Conservation (phyloP, 2,113 vertebrate genomes). For the Lipophrys pholis region DNA sequence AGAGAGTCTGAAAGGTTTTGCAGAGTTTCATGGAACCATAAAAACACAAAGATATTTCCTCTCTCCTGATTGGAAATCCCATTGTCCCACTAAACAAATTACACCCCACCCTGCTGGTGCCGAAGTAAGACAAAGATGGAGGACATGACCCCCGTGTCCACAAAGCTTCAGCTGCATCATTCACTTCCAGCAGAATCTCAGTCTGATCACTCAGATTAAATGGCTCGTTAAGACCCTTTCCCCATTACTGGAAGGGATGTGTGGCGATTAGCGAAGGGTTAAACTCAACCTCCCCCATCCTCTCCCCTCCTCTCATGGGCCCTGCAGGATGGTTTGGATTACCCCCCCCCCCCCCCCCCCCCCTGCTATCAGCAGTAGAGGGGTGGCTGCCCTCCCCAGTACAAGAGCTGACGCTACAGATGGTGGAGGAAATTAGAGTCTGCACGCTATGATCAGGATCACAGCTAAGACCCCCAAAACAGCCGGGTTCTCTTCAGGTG, state of each 20-base stretch:
- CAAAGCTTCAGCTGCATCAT: not conserved
- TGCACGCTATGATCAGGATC: constrained; percentile 57
- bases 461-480: constrained; percentile 31
- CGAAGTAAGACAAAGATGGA: not conserved
- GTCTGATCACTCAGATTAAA: constrained; percentile 24
- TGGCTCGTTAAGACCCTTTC: constrained; percentile 25
- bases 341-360: constrained; percentile 18
- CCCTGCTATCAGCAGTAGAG: constrained; percentile 12
- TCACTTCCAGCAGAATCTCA: constrained; percentile 1
- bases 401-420: constrained; percentile 56
- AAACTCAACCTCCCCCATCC: constrained; percentile 10
- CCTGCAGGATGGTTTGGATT: constrained; percentile 55
- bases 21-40: too few species aligned
- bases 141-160: not conserved
- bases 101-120: not conserved
- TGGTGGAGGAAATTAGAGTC: constrained; percentile 67
- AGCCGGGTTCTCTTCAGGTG: constrained; percentile 27
- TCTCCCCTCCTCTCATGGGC: not conserved
- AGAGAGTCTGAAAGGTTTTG: too few species aligned
- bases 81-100: not conserved
- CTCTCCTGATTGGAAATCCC: too few species aligned
- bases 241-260: not conserved
- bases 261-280: constrained; percentile 55
- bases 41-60: too few species aligned
- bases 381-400: constrained; percentile 18